Evolutionary conservation across 2,888 invertebrate genomes (phyloP).

Genomic region (Anodontia alba): DNA sequence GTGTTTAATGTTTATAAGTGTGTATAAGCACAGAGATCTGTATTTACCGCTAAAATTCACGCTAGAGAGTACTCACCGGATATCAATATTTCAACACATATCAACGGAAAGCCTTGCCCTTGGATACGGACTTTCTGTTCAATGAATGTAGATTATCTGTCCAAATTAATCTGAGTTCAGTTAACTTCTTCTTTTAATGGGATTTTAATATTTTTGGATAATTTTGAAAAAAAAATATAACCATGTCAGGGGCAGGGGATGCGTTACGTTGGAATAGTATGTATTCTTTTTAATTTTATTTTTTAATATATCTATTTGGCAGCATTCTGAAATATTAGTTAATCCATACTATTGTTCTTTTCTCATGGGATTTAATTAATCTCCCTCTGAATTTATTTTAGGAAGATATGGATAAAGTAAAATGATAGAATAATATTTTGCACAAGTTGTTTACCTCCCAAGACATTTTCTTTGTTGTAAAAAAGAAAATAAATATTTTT

Average conservation of each 20-base stretch:
- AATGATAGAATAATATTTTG: background rate
- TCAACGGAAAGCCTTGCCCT: slow-evolving; percentile 49
- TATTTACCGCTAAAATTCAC: slow-evolving; percentile 12
- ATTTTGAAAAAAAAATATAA: slow-evolving; percentile 16
- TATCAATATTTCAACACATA: slow-evolving; percentile 60
- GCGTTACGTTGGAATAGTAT: slow-evolving; percentile 50
- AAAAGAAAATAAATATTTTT: background rate
- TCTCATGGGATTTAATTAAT: background rate
- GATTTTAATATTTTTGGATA: slow-evolving; percentile 34
- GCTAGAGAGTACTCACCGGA: slow-evolving; percentile 39
- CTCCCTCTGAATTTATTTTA: background rate
- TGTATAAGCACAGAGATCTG: slow-evolving; percentile 4
- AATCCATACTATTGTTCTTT: background rate
- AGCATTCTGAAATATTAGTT: background rate
- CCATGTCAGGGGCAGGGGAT: slow-evolving; percentile 21
- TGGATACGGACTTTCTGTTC: slow-evolving; percentile 47
- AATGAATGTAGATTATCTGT: slow-evolving; percentile 9
- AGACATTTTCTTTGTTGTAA: background rate
- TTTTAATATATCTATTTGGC: background rate
- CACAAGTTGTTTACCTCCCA: background rate
- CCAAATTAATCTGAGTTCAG: slow-evolving; percentile 27
- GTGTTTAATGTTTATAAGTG: background rate
- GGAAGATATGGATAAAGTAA: background rate
- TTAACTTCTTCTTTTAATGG: slow-evolving; percentile 49
- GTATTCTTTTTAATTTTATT: slow-evolving; percentile 34